Evolutionary conservation across 2,113 vertebrate genomes (phyloP).

Genomic region (Podarcis cretensis): DNA sequence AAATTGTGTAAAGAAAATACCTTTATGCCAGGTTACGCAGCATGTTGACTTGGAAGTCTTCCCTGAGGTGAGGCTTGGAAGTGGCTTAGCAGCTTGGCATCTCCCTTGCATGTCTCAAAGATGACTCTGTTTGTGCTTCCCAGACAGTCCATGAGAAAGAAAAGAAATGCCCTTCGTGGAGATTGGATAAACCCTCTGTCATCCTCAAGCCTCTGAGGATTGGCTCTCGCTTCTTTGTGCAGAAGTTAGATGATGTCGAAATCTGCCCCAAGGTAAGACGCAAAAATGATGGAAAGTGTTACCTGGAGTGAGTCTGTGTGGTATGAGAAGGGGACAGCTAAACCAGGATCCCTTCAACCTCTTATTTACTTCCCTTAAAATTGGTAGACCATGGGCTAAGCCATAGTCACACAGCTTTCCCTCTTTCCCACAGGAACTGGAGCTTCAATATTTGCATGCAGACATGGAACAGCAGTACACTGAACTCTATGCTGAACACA

Average conservation of each 20-base stretch:
- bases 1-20: too few species aligned
- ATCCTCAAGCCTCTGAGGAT: not conserved
- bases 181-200: conserved; percentile 44
- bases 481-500: conserved; percentile 29
- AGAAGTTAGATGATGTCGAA: not conserved
- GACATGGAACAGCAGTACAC: conserved; percentile 39
- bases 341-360: not conserved
- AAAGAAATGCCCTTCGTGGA: conserved; percentile 20
- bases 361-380: not conserved
- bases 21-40: too few species aligned
- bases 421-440: conserved; percentile 41
- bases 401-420: not conserved
- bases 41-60: too few species aligned
- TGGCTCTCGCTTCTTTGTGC: conserved; percentile 39
- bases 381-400: too few species aligned
- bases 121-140: not conserved
- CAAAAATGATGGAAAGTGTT: not conserved
- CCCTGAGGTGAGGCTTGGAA: not conserved
- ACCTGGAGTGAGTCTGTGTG: too few species aligned
- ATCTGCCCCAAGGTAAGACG: not conserved
- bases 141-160: not conserved
- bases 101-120: not conserved
- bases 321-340: too few species aligned
- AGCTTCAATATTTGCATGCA: conserved; percentile 44
- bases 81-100: not conserved